Base-by-base conservation (phyloP, 2,797 vertebrate genomes). In the Pampus argenteus region DNA sequence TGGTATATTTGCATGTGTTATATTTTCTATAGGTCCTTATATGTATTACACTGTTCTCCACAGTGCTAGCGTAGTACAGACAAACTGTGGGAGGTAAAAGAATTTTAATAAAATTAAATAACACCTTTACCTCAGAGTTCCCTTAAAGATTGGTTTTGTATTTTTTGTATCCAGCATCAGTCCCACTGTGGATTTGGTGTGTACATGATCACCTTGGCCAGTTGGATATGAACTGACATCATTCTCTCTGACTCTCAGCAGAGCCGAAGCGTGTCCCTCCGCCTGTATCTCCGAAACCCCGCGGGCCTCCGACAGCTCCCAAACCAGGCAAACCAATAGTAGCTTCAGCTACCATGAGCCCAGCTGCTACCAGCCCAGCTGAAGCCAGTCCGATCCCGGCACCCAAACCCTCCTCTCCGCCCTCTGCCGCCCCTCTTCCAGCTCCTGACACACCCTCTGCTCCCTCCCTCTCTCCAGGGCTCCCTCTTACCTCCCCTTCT, bases 261-360 rank as follows among this genome's bases (percentile, higher is more conserved):
- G 97, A 99, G 54, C 81, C 94, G 52, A 98, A 96, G 89, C 95
- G 96, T 5, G 85, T 94, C 0, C 97, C 96, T 2, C 97, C 97
- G n/a, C 96, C 96, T 0, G 95, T 98, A 49, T 98, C 97, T 34
- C 97, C 97, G 18, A 98, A 99, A 87, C 97, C 97, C 1, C 90
- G 94, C 0, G 97, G 96, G 0, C 97, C 98, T 64, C 97, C 97
- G 1, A 94, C 92, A 4, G 90, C 92, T 5, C 97, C 93, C 10
- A 94, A 94, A 87, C 93, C 93, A 3, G 88, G 88, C 47, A 94
- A 93, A 86, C 52, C 85, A 49, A 58, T 62, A 9, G 86, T 72
- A 28, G 58, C 88, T 90, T 93, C 51, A 71, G 65, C 86, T 1
- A 34, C 90, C 31, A 47, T 78, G 50, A 91, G 87, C 68, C 78